These are phyloP conservation scores for Melanerpes aurifrons DNA, from an alignment of 2,113 vertebrate genomes.

Conservation along the genomic window DNA sequence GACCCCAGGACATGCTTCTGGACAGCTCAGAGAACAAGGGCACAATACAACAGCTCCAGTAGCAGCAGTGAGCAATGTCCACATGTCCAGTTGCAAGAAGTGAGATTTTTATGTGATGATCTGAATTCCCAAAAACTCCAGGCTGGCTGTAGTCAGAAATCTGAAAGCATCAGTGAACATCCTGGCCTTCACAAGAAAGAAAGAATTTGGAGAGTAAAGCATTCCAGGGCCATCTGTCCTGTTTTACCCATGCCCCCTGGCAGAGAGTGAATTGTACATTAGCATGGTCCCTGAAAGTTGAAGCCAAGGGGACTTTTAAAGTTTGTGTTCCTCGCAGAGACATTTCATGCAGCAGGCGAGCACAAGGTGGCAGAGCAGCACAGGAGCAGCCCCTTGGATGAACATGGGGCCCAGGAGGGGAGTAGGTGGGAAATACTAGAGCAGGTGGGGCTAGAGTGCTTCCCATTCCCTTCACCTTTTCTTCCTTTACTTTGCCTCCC, in stretches of 20 bases:
- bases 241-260: background rate
- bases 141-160: background rate
- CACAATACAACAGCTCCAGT: background rate
- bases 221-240: accelerated
- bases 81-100: background rate
- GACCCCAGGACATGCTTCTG: background rate
- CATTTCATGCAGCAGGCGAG: accelerated
- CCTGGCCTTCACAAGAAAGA: background rate
- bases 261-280: accelerated
- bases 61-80: background rate
- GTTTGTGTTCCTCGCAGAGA: accelerated
- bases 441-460: too few species aligned
- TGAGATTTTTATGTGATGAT: background rate
- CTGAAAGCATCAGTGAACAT: background rate
- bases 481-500: too few species aligned
- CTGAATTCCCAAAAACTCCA: background rate
- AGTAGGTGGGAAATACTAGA: too few species aligned
- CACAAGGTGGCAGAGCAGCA: slow-evolving; percentile 8
- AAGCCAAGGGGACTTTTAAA: accelerated
- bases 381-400: accelerated
- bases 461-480: too few species aligned
- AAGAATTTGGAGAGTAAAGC: background rate
- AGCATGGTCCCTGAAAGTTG: background rate
- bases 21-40: background rate
- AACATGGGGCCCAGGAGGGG: too few species aligned